Conservation (phyloP, 2,888 invertebrate species). For the Cheilosia grossa region DNA sequence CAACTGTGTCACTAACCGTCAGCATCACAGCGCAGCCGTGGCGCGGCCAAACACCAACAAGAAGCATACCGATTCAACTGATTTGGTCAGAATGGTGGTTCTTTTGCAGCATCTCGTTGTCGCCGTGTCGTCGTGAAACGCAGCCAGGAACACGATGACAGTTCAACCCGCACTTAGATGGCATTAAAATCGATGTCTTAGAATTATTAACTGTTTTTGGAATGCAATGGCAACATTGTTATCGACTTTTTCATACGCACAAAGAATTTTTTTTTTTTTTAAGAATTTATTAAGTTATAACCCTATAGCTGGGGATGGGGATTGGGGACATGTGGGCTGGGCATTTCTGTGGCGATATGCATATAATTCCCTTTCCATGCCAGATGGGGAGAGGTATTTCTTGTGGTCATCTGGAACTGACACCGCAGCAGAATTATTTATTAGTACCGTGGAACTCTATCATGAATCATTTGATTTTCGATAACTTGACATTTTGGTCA, state of each 20-base stretch:
- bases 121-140: conserved; percentile 5
- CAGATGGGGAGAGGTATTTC: background rate
- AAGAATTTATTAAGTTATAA: conserved; percentile 72
- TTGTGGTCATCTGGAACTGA: conserved; percentile 58
- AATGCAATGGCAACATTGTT: conserved; percentile 53
- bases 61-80: conserved; percentile 67
- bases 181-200: conserved; percentile 68
- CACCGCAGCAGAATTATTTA: conserved; percentile 35
- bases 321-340: conserved; percentile 45
- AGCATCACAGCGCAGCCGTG: conserved; percentile 12
- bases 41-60: conserved; percentile 38
- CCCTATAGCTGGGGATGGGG: conserved; percentile 15
- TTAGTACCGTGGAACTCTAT: conserved; percentile 44
- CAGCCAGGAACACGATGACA: conserved; percentile 52
- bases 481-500: conserved; percentile 60
- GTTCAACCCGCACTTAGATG: conserved; percentile 68
- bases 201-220: conserved; percentile 71
- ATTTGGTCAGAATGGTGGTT: conserved; percentile 66
- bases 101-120: conserved; percentile 16
- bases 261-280: background rate
- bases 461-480: conserved; percentile 65
- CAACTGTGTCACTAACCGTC: conserved; percentile 71
- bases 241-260: background rate
- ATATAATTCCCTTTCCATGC: conserved; percentile 13
- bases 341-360: background rate